These are phyloP conservation scores for Loxodonta africana DNA, from an alignment of 2,113 vertebrate species.

Conservation along the genomic window DNA sequence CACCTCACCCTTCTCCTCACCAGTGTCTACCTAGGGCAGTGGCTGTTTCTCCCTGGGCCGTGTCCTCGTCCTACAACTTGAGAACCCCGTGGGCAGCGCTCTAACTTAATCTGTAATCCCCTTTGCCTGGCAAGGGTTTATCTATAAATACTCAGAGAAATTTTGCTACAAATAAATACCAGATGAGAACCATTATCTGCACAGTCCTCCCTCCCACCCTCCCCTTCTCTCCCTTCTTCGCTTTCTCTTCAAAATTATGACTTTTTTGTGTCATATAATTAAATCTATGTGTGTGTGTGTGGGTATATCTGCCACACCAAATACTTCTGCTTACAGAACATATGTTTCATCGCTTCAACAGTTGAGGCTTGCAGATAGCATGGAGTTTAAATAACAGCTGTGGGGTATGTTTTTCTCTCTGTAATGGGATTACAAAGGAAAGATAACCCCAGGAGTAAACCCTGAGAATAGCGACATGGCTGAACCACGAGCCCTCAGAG, in stretches of 20 bases:
- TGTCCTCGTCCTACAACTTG: accelerated
- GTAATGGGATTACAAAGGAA: neutral
- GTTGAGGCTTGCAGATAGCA: accelerated
- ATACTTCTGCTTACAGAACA: accelerated
- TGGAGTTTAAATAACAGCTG: neutral
- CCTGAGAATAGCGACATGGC: neutral
- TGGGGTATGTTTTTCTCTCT: neutral
- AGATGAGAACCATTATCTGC: accelerated
- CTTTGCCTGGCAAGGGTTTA: neutral
- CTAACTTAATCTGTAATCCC: accelerated
- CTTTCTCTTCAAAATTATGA: neutral
- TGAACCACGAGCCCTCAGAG: neutral
- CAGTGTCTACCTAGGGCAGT: accelerated
- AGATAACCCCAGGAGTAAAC: neutral
- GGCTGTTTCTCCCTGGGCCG: accelerated
- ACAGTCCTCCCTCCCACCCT: neutral
- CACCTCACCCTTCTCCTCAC: accelerated
- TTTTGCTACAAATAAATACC: neutral
- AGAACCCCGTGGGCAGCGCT: too few relatives aligned
- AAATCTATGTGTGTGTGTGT: accelerated
- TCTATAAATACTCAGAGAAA: neutral
- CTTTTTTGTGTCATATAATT: accelerated
- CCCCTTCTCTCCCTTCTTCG: neutral
- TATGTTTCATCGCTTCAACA: neutral
- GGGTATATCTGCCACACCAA: accelerated